phyloP scores from a whole-genome alignment of 2,113 vertebrate species.

The Calonectris borealis region DNA sequence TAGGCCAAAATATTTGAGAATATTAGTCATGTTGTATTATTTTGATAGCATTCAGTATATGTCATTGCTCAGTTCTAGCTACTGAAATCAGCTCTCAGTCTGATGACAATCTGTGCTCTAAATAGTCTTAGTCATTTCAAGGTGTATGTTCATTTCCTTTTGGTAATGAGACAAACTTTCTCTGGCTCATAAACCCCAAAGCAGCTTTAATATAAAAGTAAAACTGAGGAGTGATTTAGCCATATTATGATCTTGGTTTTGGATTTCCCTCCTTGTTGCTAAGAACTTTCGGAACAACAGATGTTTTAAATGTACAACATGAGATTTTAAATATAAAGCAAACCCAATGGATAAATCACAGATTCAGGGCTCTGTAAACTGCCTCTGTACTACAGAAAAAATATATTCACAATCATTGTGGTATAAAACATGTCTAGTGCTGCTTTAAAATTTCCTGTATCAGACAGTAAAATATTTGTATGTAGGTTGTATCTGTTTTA shows the following conservation, averaged over 20 bases:
- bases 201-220: slow-evolving; percentile 48
- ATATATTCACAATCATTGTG: background rate
- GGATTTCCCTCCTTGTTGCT: background rate
- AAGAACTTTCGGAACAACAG: background rate
- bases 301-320: slow-evolving; percentile 30
- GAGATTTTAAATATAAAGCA: background rate
- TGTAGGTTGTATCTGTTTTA: background rate
- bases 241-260: background rate
- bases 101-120: slow-evolving; percentile 39
- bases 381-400: background rate
- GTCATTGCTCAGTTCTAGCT: background rate
- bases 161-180: slow-evolving; percentile 67
- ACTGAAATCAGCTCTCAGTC: background rate
- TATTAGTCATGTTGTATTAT: background rate
- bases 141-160: slow-evolving; percentile 54
- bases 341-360: background rate
- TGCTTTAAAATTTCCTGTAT: background rate
- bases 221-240: slow-evolving; percentile 25
- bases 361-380: background rate
- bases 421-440: background rate
- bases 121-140: slow-evolving; percentile 36
- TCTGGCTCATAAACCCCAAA: slow-evolving; percentile 63
- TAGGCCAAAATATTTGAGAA: background rate
- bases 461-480: background rate
- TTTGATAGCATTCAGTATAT: background rate